A percentile compares a stretch with the other conserved stretches of the same genome.
Conservation (phyloP, 2,888 invertebrate genomes). For the Sylvicola fuscatus region DNA sequence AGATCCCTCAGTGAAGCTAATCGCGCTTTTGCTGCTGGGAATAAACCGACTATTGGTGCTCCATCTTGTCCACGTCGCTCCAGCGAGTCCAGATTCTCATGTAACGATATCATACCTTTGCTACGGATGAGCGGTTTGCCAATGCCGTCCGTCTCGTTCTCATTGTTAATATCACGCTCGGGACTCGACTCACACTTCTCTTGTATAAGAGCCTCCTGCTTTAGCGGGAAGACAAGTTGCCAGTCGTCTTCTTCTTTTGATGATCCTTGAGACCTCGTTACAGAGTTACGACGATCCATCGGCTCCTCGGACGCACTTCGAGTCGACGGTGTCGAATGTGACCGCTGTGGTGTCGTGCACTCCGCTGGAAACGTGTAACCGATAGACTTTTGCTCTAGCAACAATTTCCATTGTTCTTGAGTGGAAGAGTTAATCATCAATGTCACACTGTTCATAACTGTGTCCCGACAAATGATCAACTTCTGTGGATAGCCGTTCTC, state of each 20-base stretch:
- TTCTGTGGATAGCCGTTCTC: neutral
- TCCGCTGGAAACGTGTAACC: conserved; percentile 47
- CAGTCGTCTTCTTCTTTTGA: conserved; percentile 13
- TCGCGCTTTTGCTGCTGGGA: conserved; percentile 30
- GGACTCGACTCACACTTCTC: conserved; percentile 11
- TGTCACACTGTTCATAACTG: conserved; percentile 29
- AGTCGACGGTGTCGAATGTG: conserved; percentile 8
- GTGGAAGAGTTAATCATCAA: conserved; percentile 42
- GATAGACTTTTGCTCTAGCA: conserved; percentile 56
- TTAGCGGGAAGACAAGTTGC: conserved; percentile 24
- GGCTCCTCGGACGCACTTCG: conserved; percentile 4
- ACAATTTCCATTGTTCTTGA: conserved; percentile 61
- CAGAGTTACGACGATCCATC: neutral
- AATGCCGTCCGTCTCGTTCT: conserved; percentile 19
- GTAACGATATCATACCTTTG: too few species aligned
- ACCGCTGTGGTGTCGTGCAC: conserved; percentile 8
- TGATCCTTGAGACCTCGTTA: neutral
- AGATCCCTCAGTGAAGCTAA: conserved; percentile 42
- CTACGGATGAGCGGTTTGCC: conserved; percentile 7
- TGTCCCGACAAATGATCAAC: conserved; percentile 39
- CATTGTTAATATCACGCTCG: conserved; percentile 19
- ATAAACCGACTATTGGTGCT: conserved; percentile 11
- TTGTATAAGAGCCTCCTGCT: conserved; percentile 9
- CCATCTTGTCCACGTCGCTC: conserved; percentile 2
- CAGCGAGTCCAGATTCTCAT: neutral